Conservation (phyloP, 1,140 invertebrate genomes). For the Drosophila carrolli region DNA sequence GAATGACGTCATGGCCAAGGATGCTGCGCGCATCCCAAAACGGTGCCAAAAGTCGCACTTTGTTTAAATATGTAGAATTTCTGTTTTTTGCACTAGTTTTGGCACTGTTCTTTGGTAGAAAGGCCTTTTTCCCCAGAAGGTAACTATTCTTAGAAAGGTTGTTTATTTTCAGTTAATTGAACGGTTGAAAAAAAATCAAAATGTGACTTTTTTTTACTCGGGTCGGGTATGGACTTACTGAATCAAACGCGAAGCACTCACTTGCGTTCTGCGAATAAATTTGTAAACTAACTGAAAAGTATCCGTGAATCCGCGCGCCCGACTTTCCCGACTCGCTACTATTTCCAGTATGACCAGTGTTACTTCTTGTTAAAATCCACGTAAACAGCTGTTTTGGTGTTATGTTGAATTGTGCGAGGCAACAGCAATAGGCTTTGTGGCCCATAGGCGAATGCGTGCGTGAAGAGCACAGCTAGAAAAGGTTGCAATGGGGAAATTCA, state of each 20-base stretch:
- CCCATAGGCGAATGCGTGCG: too few species aligned
- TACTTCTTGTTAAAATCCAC: too few species aligned
- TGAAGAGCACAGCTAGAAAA: too few species aligned
- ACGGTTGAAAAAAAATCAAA: background rate
- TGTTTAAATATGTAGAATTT: background rate
- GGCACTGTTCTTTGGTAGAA: background rate
- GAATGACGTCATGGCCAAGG: conserved; percentile 56
- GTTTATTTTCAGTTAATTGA: conserved; percentile 6
- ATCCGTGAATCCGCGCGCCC: background rate
- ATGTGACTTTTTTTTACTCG: background rate
- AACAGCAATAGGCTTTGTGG: too few species aligned
- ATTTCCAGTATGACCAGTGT: too few species aligned
- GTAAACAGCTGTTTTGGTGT: too few species aligned
- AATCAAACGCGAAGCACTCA: background rate
- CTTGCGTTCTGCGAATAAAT: background rate
- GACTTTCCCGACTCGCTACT: too few species aligned
- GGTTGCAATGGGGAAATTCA: too few species aligned
- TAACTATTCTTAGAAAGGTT: background rate
- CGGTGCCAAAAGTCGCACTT: conserved; percentile 11
- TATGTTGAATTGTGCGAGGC: too few species aligned
- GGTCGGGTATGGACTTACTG: background rate
- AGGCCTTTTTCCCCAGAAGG: background rate
- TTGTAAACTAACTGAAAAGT: background rate
- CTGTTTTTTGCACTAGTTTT: background rate
- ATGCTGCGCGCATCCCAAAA: conserved; percentile 34